phyloP scores from a whole-genome alignment of 2,797 vertebrate species.

The Taeniopygia guttata region DNA sequence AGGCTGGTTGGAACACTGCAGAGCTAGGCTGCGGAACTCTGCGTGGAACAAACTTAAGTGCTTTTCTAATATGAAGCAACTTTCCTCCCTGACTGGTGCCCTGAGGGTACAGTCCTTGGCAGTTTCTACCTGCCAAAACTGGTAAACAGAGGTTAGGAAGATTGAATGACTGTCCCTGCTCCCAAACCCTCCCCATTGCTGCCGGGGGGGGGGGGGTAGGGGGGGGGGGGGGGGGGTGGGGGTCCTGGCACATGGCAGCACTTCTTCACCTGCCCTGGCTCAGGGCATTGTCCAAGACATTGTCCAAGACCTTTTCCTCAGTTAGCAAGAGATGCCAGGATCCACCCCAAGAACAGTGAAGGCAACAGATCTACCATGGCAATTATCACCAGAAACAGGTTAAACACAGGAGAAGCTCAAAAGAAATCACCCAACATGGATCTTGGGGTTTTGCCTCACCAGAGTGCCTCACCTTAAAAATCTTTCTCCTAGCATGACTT shows the following conservation, averaged over 20 bases:
- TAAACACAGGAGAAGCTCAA: background rate
- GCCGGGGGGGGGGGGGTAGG: accelerated
- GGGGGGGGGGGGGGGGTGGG: accelerated
- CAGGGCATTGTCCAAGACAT: background rate
- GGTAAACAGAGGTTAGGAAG: background rate
- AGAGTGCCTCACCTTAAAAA: background rate
- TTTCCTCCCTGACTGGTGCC: background rate
- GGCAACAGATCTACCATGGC: background rate
- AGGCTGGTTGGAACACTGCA: background rate
- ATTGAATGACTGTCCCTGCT: background rate
- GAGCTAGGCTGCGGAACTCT: background rate
- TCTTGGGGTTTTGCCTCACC: background rate
- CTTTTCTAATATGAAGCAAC: background rate
- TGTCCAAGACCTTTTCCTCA: background rate
- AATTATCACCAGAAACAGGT: background rate
- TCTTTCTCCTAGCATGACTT: background rate
- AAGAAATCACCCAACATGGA: background rate
- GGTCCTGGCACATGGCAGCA: background rate
- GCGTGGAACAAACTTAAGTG: accelerated
- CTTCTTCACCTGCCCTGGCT: background rate
- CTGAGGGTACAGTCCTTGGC: background rate
- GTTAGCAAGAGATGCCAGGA: background rate
- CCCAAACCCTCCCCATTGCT: background rate
- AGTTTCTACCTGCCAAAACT: background rate
- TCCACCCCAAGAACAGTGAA: background rate